These are phyloP conservation scores for Hipparchia sbordonii DNA, from an alignment of 2,888 invertebrate genomes.

Conservation along the genomic window DNA sequence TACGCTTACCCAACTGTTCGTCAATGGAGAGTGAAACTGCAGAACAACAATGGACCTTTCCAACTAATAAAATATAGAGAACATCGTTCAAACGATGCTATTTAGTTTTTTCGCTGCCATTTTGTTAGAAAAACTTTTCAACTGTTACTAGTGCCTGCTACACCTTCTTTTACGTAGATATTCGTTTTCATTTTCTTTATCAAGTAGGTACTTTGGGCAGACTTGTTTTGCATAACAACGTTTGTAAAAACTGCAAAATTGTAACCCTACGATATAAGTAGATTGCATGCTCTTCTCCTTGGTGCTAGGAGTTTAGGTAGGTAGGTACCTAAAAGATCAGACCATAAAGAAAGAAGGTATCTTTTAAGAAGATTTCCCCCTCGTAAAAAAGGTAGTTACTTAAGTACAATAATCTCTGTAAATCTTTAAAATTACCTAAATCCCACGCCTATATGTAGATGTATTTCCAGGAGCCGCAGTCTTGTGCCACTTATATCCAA, in stretches of 20 bases:
- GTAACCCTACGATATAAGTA: neutral
- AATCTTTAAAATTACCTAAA: too few species aligned
- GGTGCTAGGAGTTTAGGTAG: too few species aligned
- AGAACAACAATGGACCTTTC: conserved; percentile 25
- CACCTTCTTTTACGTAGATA: too few species aligned
- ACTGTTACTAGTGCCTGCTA: neutral
- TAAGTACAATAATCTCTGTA: too few species aligned
- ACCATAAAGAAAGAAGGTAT: too few species aligned
- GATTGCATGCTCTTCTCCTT: too few species aligned
- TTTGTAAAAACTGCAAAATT: neutral
- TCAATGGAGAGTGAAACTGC: conserved; percentile 37
- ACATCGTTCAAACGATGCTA: neutral
- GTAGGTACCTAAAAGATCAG: too few species aligned
- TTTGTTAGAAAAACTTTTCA: conserved; percentile 8
- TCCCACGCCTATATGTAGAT: too few species aligned
- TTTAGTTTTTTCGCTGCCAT: neutral
- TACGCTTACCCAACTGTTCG: conserved; percentile 61
- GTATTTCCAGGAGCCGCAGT: neutral
- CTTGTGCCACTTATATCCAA: neutral
- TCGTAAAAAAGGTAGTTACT: too few species aligned
- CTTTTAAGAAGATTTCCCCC: too few species aligned
- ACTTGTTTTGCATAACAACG: too few species aligned
- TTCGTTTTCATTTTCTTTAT: neutral
- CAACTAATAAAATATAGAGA: conserved; percentile 14
- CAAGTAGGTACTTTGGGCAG: neutral